These are phyloP conservation scores for Mythimna pallens DNA, from an alignment of 2,888 invertebrate species.

Conservation along the genomic window DNA sequence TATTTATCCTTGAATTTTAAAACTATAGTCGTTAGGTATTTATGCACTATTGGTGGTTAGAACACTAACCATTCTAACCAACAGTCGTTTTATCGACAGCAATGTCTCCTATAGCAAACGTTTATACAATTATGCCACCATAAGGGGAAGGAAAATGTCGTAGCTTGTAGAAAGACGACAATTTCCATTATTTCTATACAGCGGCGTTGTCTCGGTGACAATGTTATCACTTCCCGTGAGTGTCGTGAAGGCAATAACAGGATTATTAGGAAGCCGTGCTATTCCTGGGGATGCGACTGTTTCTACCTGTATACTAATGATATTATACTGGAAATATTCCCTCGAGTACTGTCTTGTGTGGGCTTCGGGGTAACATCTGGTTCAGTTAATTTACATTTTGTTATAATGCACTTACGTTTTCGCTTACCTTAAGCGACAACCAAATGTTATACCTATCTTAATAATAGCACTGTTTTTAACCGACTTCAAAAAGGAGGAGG, in stretches of 20 bases:
- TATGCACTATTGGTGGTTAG: conserved; percentile 1
- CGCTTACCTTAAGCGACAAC: neutral
- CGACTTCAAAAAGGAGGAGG: too few relatives aligned
- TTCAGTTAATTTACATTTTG: conserved; percentile 1
- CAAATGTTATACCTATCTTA: neutral
- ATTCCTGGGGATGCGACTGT: conserved; percentile 15
- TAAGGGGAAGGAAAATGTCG: conserved; percentile 11
- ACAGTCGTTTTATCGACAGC: conserved; percentile 14
- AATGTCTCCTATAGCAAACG: neutral
- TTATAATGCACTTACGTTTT: neutral
- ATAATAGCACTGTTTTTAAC: neutral
- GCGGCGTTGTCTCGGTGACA: conserved; percentile 31
- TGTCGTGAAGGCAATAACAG: conserved; percentile 46
- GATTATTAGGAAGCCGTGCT: conserved; percentile 43
- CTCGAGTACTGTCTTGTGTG: neutral
- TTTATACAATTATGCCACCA: conserved; percentile 14
- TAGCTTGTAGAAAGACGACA: conserved; percentile 29
- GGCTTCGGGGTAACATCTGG: neutral
- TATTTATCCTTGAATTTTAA: neutral
- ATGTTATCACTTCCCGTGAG: conserved; percentile 59
- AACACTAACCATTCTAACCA: conserved; percentile 6
- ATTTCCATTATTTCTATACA: conserved; percentile 52
- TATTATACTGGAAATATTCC: conserved; percentile 25
- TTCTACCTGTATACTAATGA: conserved; percentile 33
- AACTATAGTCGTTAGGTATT: neutral